A percentile compares a stretch with the other conserved stretches of the same genome.
Conservation (phyloP, 2,888 invertebrate genomes). For the Apoderus coryli region DNA sequence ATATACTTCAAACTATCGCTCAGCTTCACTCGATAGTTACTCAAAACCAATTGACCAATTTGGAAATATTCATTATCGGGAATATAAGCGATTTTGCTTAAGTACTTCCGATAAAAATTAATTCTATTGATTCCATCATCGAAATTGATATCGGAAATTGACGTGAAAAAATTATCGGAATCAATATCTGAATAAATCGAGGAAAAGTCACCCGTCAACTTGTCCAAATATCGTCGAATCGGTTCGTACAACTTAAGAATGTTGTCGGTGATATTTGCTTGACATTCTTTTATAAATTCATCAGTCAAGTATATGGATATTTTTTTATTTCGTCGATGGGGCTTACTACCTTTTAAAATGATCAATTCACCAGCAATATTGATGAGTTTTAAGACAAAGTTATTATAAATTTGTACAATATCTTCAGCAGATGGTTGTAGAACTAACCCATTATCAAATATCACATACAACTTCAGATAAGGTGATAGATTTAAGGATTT, state of each 20-base stretch:
- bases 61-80: conserved; percentile 51
- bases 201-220: conserved; percentile 38
- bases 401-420: conserved; percentile 36
- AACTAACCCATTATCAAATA: conserved; percentile 39
- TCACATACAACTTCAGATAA: conserved; percentile 35
- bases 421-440: conserved; percentile 42
- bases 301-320: too few relatives aligned
- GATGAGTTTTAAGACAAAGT: conserved; percentile 20
- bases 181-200: conserved; percentile 33
- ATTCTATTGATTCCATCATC: conserved; percentile 45
- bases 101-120: conserved; percentile 38
- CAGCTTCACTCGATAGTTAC: conserved; percentile 43
- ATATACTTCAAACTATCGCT: conserved; percentile 40
- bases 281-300: conserved; percentile 33
- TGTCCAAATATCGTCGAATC: conserved; percentile 37
- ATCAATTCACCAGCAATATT: conserved; percentile 16
- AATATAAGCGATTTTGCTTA: conserved; percentile 42
- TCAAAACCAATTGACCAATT: conserved; percentile 43
- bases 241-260: conserved; percentile 41
- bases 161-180: conserved; percentile 14
- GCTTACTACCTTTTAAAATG: conserved; percentile 17
- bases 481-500: conserved; percentile 29
- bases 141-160: conserved; percentile 36
- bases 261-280: conserved; percentile 36
- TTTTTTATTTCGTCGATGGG: too few relatives aligned